Conservation (phyloP, 2,888 invertebrate genomes). For the Phyto melanocephala region DNA sequence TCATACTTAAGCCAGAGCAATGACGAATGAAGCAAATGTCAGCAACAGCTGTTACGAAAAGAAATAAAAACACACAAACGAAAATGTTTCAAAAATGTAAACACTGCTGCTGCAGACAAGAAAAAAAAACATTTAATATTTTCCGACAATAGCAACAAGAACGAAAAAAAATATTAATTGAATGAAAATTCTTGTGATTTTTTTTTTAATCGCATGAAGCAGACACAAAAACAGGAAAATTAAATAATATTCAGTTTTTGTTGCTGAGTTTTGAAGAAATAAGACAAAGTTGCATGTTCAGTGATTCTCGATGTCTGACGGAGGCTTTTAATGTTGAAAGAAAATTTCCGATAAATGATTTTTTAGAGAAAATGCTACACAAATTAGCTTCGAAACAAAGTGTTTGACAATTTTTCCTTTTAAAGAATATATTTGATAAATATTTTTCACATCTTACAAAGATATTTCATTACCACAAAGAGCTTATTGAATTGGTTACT, state of each 20-base stretch:
- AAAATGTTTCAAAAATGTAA: slow-evolving; percentile 62
- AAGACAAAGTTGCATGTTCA: too few species aligned
- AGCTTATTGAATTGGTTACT: too few species aligned
- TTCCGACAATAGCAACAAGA: background rate
- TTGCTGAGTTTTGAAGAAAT: too few species aligned
- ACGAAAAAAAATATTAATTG: slow-evolving; percentile 26
- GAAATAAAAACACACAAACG: slow-evolving; percentile 67
- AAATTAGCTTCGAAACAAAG: too few species aligned
- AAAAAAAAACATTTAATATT: slow-evolving; percentile 54
- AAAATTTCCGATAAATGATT: too few species aligned
- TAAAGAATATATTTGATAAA: too few species aligned
- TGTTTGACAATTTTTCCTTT: too few species aligned
- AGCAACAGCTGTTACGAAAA: slow-evolving; percentile 69
- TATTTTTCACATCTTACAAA: too few species aligned
- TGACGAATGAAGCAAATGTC: slow-evolving; percentile 78
- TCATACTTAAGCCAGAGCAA: slow-evolving; percentile 65
- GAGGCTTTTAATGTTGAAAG: too few species aligned
- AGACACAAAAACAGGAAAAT: slow-evolving; percentile 7
- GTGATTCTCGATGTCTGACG: too few species aligned
- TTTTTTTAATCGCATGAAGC: slow-evolving; percentile 10
- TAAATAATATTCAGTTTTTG: slow-evolving; percentile 33
- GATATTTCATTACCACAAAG: too few species aligned
- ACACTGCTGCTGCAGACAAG: background rate
- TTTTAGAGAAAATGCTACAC: too few species aligned
- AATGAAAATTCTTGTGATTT: slow-evolving; percentile 42